Conservation (phyloP, 2,113 vertebrate genomes). For the Acanthochromis polyacanthus region DNA sequence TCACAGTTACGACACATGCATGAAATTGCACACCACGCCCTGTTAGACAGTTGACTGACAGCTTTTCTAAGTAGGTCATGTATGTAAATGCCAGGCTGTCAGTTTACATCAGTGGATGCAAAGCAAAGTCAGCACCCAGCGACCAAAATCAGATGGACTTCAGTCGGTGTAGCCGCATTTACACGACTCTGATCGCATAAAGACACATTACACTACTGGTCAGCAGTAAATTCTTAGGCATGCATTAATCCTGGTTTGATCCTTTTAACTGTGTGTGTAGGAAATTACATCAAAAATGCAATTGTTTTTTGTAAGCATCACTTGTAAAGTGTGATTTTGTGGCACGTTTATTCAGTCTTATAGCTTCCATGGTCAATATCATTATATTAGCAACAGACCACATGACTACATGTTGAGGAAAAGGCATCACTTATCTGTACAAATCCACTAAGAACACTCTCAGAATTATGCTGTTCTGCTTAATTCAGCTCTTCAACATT, state of each 20-base stretch:
- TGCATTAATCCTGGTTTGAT: not conserved
- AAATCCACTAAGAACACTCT: too few relatives aligned
- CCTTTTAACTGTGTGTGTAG: not conserved
- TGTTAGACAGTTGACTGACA: slow-evolving; percentile 74
- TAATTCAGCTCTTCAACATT: too few relatives aligned
- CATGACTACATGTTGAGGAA: too few relatives aligned
- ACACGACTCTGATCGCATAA: slow-evolving; percentile 15
- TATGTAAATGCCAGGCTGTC: slow-evolving; percentile 82
- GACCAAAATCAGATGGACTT: slow-evolving; percentile 59
- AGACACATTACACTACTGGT: slow-evolving; percentile 8
- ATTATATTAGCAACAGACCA: too few relatives aligned
- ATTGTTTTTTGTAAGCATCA: not conserved
- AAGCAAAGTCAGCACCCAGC: slow-evolving; percentile 67
- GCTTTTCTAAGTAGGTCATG: slow-evolving; percentile 79
- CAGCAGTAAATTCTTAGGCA: not conserved
- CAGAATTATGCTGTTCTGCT: too few relatives aligned
- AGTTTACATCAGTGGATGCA: slow-evolving; percentile 74
- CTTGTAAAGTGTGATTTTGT: not conserved
- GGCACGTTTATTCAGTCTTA: not conserved
- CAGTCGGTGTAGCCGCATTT: slow-evolving; percentile 8
- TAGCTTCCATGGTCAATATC: not conserved
- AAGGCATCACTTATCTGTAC: too few relatives aligned
- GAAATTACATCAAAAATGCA: not conserved
- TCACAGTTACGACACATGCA: slow-evolving; percentile 61
- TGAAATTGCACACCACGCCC: slow-evolving; percentile 66